phyloP scores from a whole-genome alignment of 2,113 vertebrate genomes.

The Hypocryptadius cinnamomeus region DNA sequence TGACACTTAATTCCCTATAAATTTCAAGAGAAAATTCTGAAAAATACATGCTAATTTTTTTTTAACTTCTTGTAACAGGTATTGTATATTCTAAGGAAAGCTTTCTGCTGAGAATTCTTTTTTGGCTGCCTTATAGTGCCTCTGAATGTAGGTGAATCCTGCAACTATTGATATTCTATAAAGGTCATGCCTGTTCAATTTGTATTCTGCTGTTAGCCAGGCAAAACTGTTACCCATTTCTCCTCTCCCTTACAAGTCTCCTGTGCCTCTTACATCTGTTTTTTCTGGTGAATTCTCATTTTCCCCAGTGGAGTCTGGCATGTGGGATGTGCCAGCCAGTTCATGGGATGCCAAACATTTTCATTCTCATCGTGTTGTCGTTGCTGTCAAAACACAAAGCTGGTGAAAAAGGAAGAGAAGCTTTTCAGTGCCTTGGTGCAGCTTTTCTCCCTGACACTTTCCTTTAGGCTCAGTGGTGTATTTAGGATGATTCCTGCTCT shows the following conservation, averaged over 20 bases:
- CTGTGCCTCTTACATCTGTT: not conserved
- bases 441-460: not conserved
- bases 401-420: not conserved
- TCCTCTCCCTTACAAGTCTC: not conserved
- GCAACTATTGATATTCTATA: not conserved
- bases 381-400: slow-evolving; percentile 15
- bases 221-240: not conserved
- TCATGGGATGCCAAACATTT: not conserved
- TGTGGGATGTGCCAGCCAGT: slow-evolving; percentile 28
- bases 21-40: not conserved
- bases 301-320: slow-evolving; percentile 12
- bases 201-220: not conserved
- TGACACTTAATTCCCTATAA: not conserved
- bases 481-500: not conserved
- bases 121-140: not conserved
- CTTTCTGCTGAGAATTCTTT: not conserved
- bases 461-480: not conserved
- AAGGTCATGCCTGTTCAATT: not conserved
- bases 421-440: not conserved
- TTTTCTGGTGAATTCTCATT: slow-evolving; percentile 15
- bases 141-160: not conserved
- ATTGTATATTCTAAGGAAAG: not conserved
- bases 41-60: not conserved
- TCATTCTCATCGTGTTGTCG: not conserved
- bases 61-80: not conserved